phyloP scores from a whole-genome alignment of 2,113 vertebrate species.

The Aphelocoma coerulescens region DNA sequence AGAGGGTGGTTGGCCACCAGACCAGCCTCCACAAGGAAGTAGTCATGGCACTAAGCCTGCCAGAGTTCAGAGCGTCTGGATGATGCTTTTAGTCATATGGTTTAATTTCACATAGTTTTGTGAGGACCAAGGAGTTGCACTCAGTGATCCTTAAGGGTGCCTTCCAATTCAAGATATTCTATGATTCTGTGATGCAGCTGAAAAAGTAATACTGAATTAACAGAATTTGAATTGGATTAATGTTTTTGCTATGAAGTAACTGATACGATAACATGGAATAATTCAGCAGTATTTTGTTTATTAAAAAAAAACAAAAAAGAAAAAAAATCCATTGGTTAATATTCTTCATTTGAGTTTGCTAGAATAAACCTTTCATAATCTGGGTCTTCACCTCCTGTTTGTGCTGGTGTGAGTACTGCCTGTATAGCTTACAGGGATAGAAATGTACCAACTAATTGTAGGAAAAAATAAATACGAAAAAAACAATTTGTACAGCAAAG shows the following conservation, averaged over 20 bases:
- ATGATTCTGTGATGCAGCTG: neutral
- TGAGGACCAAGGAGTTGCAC: neutral
- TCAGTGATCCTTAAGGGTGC: accelerated
- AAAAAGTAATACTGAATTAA: neutral
- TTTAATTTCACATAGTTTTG: neutral
- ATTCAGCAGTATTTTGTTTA: neutral
- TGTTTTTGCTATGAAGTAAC: neutral
- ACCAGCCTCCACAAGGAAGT: neutral
- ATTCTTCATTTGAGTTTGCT: neutral
- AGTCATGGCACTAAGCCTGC: neutral
- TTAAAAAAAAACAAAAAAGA: neutral
- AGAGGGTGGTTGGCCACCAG: accelerated
- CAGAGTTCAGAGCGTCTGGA: neutral
- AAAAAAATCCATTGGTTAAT: no score
- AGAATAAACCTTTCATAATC: neutral
- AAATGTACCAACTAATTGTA: neutral
- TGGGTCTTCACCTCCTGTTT: neutral
- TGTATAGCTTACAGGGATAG: neutral
- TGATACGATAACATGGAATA: neutral
- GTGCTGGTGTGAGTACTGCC: neutral
- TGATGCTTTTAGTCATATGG: neutral
- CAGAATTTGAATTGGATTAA: neutral
- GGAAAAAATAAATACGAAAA: neutral
- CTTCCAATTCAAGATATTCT: neutral
- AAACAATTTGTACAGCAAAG: neutral